Conservation (phyloP, 2,113 vertebrate genomes). For the Microtus ochrogaster region DNA sequence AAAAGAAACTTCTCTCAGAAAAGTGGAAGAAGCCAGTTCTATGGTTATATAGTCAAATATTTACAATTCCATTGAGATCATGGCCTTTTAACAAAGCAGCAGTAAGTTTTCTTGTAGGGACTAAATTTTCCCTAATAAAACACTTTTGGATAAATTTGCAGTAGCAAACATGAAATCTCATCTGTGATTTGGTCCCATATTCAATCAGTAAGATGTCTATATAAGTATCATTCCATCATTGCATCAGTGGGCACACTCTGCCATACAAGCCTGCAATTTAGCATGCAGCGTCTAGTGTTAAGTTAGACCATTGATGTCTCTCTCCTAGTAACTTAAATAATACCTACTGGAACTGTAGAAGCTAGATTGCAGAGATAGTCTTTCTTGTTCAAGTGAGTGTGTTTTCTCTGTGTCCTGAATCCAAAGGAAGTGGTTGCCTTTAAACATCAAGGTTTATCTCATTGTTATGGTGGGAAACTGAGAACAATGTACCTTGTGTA, state of each 20-base stretch:
- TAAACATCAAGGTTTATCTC: no score
- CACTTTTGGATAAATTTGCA: neutral
- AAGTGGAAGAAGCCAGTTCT: neutral
- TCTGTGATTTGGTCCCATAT: neutral
- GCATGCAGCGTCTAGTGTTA: neutral
- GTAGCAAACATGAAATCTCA: neutral
- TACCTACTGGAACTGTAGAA: no score
- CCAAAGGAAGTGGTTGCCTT: no score
- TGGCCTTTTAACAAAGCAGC: neutral
- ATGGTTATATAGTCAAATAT: neutral
- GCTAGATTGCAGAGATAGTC: no score
- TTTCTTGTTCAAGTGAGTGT: no score
- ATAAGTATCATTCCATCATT: neutral
- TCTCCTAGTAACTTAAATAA: no score
- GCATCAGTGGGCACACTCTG: no score
- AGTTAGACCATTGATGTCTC: no score
- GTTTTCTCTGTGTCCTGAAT: no score
- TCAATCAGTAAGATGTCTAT: neutral
- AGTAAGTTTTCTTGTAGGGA: neutral
- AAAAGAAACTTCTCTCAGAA: no score
- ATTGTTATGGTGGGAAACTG: no score
- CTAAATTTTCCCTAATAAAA: neutral
- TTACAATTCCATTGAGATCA: neutral
- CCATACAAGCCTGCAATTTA: neutral
- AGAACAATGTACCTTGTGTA: no score